Evolutionary conservation across 1,140 invertebrate genomes (phyloP).

Genomic region (Notospermus geniculatus): DNA sequence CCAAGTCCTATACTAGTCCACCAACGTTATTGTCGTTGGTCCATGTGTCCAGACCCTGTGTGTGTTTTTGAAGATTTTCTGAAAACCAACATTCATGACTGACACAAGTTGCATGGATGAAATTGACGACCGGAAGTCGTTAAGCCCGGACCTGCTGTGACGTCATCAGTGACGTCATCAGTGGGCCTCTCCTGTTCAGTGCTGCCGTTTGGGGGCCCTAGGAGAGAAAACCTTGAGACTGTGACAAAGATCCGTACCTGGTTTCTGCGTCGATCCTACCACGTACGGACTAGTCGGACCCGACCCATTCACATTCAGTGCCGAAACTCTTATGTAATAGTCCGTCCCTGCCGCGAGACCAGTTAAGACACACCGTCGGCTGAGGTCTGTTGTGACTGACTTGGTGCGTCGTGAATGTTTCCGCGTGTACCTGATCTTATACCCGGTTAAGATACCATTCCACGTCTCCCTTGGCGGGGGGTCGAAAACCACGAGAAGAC

Average conservation of each 20-base stretch:
- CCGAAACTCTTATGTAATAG: conserved; percentile 84
- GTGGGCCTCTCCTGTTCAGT: too few relatives aligned
- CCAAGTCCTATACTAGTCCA: too few relatives aligned
- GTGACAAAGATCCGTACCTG: too few relatives aligned
- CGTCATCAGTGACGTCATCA: too few relatives aligned
- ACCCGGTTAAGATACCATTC: conserved; percentile 92
- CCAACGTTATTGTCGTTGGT: neutral
- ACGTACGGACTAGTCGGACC: conserved; percentile 79
- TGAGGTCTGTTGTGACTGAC: conserved; percentile 80
- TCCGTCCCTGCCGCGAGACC: conserved; percentile 73
- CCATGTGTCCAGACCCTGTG: too few relatives aligned
- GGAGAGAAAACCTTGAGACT: too few relatives aligned
- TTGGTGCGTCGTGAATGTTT: conserved; percentile 58
- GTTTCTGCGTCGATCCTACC: conserved; percentile 64
- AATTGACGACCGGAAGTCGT: too few relatives aligned
- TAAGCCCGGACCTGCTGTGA: too few relatives aligned
- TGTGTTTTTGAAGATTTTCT: too few relatives aligned
- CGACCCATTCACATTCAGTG: conserved; percentile 91
- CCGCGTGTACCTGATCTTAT: conserved; percentile 82
- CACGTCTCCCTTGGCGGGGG: conserved; percentile 62
- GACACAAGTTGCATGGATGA: too few relatives aligned
- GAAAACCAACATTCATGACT: too few relatives aligned
- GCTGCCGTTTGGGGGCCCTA: too few relatives aligned
- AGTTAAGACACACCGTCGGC: conserved; percentile 73
- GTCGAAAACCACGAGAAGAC: conserved; percentile 87